Base-by-base conservation (phyloP, 2,797 vertebrate species). In the Cyclura pinguis region DNA sequence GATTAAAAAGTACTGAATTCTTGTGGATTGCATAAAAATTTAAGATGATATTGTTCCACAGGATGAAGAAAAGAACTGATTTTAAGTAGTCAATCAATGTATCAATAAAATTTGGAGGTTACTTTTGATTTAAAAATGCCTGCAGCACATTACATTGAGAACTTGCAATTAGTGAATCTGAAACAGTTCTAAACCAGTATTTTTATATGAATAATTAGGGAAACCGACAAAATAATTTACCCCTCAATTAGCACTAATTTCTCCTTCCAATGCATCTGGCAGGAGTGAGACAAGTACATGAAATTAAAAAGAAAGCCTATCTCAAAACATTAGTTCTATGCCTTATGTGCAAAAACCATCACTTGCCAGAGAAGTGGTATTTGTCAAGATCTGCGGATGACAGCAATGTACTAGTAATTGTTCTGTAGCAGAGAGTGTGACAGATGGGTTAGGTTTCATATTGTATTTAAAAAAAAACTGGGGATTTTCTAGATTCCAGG, bases 331-430 rank as follows among this genome's bases (percentile, higher is more conserved):
- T 76, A 55, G 57, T 74, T 88, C 62, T 42, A 57, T 55, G n/a
- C 20, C 27, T 67, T 91, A 77, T 91, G 72, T 72, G 67, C n/a
- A 92, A 57, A 69, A 47, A 16, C 18, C 29, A 80, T 10, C 1
- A 91, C 62, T 32, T 13, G 86, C 64, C 29, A 81, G 4, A 80
- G 38, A 80, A 76, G 7, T 47, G 32, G 50, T 87, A 72, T 87
- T 90, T 90, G 29, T 87, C 69, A 83, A 87, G 38, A 76, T 82
- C 57, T 20, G 7, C 59, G 35, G 16, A 87, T 87, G 80, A 67
- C 78, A 86, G 47, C 32, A 86, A 76, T 38, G 8, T 38, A 87
- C 86, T 81, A 83, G n/a, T 67, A 74, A 87, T 13, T 87, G 24
- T 76, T 74, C 55, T 86, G 42, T 42, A 86, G 67, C 77, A 86